Evolutionary conservation across 2,113 vertebrate species (phyloP), one percentile per base, ranked within the genome.

Genomic region (rat (Rattus norvegicus)): DNA sequence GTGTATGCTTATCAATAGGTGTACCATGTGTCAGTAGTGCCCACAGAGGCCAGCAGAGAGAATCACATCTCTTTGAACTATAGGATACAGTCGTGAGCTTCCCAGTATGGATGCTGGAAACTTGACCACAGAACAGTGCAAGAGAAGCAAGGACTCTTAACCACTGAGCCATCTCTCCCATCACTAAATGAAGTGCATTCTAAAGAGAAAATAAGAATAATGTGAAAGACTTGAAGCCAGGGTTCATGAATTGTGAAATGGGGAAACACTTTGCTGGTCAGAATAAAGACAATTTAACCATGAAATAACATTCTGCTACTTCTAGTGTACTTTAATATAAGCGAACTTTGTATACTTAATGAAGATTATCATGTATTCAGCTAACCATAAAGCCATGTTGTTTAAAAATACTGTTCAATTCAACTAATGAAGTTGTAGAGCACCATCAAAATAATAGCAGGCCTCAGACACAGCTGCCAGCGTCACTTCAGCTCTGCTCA

Each of bases 351-450:
- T 97, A 96, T 98, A 94, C 98, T 97, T 97, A 98, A 97, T 97
- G 96, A 97, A 98, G 93, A 98, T 95, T 98, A 95, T 93, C 97
- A 92, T 96, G 75, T 94, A 97, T 97, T 98, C 95, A 89, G 61
- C 88, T 95, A 97, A 93, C 94, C 91, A 67, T 67, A 61, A 92
- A 95, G 96, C 96, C 84, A 56, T 90, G 97, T 90, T 59, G 85
- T 98, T 97, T 39, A 93, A 98, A 98, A 97, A 95, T 97, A 98
- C 85, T 96, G 95, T 96, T 97, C 97, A 98, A 93, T 94, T 98
- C 97, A 97, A 95, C 96, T 98, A 98, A 98, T 98, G 95, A 98
- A 97, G 97, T 98, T 98, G 97, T 95, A 97, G 98, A 19, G 43
- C 7, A 30, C 61, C 20, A 39, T 39, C 80, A 97, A 96, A 98